A percentile compares a stretch with the other conserved stretches of the same genome.
Evolutionary conservation across 2,113 vertebrate species (phyloP).

Genomic region (Phylloscopus trochilus): DNA sequence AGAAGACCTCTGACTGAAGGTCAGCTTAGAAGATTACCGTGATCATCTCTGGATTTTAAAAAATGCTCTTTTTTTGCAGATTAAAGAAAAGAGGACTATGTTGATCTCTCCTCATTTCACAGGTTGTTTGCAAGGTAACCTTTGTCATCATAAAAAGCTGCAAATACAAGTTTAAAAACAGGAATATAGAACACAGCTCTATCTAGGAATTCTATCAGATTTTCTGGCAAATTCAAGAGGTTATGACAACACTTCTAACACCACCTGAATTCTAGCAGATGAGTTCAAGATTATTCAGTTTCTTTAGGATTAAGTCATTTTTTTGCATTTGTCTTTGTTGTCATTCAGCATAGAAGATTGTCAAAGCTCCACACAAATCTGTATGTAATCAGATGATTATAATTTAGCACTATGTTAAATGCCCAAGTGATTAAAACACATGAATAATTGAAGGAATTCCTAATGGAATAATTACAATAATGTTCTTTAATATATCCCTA

Average conservation of each 20-base stretch:
- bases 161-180: neutral
- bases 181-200: neutral
- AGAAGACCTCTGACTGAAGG: neutral
- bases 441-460: conserved; percentile 31
- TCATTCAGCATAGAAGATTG: neutral
- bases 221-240: neutral
- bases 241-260: neutral
- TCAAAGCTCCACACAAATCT: neutral
- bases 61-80: neutral
- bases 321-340: neutral
- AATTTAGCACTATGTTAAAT: conserved; percentile 18
- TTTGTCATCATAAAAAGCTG: neutral
- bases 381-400: conserved; percentile 2
- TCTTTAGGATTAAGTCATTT: neutral
- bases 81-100: neutral
- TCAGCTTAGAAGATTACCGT: neutral
- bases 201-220: neutral
- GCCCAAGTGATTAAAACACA: conserved; percentile 38
- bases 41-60: neutral
- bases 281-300: neutral
- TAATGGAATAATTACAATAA: conserved; percentile 48
- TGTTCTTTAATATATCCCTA: neutral
- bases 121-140: neutral
- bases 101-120: neutral
- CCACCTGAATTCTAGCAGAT: neutral